Percentiles rank a stretch among this genome's conserved stretches.
Evolutionary conservation across 2,888 invertebrate genomes (phyloP).

Genomic region (Strigamia maritima): DNA sequence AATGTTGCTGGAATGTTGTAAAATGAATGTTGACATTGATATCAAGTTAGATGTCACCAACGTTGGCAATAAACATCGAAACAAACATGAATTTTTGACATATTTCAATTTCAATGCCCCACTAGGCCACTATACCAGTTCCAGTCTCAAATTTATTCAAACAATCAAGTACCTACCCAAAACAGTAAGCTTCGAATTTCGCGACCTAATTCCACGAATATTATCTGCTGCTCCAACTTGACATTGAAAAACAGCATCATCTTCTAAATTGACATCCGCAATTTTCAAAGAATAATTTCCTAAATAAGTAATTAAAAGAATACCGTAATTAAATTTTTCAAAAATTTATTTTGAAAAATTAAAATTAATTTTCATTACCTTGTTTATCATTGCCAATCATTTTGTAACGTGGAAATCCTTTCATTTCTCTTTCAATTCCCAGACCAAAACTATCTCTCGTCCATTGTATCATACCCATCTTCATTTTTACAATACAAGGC

Average conservation of each 20-base stretch:
- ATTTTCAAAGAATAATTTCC: constrained; percentile 91
- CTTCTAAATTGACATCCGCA: constrained; percentile 81
- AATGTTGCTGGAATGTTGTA: too few relatives aligned
- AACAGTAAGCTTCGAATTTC: constrained; percentile 79
- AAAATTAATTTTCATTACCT: constrained; percentile 59
- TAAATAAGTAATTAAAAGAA: constrained; percentile 53
- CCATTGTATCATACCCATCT: constrained; percentile 90
- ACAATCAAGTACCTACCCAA: constrained; percentile 51
- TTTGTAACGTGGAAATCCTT: constrained; percentile 86
- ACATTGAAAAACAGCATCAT: constrained; percentile 91
- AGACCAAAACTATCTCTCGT: constrained; percentile 95
- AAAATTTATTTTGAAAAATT: too few relatives aligned
- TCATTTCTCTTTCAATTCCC: constrained; percentile 82
- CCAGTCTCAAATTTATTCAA: too few relatives aligned
- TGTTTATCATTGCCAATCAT: constrained; percentile 96
- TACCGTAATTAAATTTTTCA: not conserved
- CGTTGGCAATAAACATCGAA: too few relatives aligned
- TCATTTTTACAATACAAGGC: constrained; percentile 82
- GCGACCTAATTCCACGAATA: constrained; percentile 71
- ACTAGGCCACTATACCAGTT: too few relatives aligned
- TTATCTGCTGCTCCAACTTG: constrained; percentile 77
- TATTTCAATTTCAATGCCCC: too few relatives aligned
- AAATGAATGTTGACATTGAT: too few relatives aligned
- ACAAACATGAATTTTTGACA: too few relatives aligned
- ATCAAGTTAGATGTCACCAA: too few relatives aligned